phyloP scores from a whole-genome alignment of 2,888 invertebrate genomes.

The Eupithecia vulgata region DNA sequence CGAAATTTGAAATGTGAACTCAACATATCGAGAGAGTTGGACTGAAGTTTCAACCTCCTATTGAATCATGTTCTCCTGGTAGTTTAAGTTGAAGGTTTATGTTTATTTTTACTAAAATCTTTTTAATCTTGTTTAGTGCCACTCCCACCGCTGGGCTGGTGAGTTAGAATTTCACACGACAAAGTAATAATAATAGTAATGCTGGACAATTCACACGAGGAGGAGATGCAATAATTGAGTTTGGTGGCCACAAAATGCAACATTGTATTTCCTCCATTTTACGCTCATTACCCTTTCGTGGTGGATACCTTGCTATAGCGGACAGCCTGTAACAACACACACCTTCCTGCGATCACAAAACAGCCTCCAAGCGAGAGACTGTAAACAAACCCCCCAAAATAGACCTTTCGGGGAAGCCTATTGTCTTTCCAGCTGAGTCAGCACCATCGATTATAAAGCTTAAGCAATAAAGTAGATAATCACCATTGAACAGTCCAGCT shows the following conservation, averaged over 20 bases:
- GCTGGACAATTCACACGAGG: no score
- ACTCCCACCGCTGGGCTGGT: background rate
- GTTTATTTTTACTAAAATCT: background rate
- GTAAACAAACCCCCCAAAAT: background rate
- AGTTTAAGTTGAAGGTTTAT: background rate
- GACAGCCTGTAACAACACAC: no score
- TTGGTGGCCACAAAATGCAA: no score
- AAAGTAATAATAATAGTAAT: no score
- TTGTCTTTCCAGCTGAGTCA: background rate
- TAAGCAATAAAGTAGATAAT: slow-evolving; percentile 7
- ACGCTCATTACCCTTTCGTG: no score
- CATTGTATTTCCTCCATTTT: no score
- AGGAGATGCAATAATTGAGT: no score
- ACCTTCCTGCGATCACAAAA: no score
- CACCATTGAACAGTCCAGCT: slow-evolving; percentile 89
- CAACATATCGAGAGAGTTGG: background rate
- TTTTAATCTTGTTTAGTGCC: background rate
- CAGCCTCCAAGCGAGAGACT: no score
- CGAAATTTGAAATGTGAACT: background rate
- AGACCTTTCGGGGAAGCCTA: background rate
- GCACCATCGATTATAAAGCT: no score
- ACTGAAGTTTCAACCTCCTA: slow-evolving; percentile 2
- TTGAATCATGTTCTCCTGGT: background rate
- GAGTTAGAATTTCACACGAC: background rate
- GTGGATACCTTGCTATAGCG: no score